Evolutionary conservation across 2,888 invertebrate species (phyloP), one percentile per base, ranked within the genome.

Genomic region (Cheilosia pagana): DNA sequence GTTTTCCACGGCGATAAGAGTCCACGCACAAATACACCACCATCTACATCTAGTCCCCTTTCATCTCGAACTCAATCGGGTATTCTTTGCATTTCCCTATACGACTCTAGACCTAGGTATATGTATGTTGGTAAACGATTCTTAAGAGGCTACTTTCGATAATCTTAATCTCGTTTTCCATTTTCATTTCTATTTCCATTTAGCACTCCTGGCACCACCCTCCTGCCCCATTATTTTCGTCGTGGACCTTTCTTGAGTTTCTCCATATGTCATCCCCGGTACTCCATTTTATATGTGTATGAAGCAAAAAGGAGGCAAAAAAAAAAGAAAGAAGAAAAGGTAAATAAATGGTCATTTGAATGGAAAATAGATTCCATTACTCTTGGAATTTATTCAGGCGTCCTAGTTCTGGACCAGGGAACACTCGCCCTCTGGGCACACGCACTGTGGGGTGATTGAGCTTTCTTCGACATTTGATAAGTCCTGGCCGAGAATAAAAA

Each of bases 261-360:
- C 59, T 71, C 76, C 81, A 85, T 85, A 85, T 85, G 85, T 85
- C 81, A 85, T 71, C 83, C 75, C 75, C 79, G 52, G 23, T 31
- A 76, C 76, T 81, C 68, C 59, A 81, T 81, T 81, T 75, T 76
- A 55, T 67, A 25, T 55, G 52, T 41, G 16, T 23, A 52, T n/a
- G n/a, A n/a, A n/a, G n/a, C n/a, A n/a, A n/a, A n/a, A n/a, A n/a
- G n/a, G n/a, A 41, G 41, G 21, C 43, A 41, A 25, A 53, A 62
- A 70, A 57, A 63, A 43, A 50, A 57, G 41, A 43, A 60, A 19
- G 10, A 21, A 65, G 48, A 63, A 82, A 85, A 85, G 85, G 81
- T 85, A 81, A 85, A 85, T 81, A 85, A 85, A 85, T 81, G 85
- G 85, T 85, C 85, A 85, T 85, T 85, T 85, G 85, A 85, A 85